Conservation (phyloP, 2,113 vertebrate species). For the Macrotus californicus region DNA sequence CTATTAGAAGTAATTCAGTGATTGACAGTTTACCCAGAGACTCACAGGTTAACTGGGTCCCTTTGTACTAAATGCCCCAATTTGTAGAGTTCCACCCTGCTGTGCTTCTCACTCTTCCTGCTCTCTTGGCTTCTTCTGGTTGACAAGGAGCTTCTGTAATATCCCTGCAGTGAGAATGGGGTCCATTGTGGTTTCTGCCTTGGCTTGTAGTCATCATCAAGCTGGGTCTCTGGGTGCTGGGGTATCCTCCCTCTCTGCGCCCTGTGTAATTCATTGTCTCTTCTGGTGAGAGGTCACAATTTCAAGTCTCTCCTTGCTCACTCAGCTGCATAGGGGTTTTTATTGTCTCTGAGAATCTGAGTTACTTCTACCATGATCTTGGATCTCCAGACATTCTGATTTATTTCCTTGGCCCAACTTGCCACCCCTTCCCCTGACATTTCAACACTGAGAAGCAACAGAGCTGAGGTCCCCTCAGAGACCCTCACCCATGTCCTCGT, state of each 20-base stretch:
- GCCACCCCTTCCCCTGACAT: neutral
- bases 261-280: neutral
- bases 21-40: neutral
- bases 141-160: neutral
- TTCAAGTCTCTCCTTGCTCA: neutral
- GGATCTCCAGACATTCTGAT: neutral
- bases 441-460: neutral
- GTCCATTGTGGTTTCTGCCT: neutral
- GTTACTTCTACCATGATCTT: neutral
- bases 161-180: neutral
- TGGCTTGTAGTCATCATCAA: neutral
- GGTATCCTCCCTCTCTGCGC: rapidly evolving
- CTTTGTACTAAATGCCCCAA: neutral
- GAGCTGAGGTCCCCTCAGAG: neutral
- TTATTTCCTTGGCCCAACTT: neutral
- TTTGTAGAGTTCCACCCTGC: too few relatives aligned
- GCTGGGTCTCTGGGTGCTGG: neutral
- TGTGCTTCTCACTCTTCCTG: neutral
- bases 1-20: neutral
- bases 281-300: neutral
- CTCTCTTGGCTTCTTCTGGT: neutral
- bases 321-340: neutral
- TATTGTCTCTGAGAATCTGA: neutral
- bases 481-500: neutral
- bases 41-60: too few relatives aligned